These are phyloP conservation scores for Aethes cnicana DNA, from an alignment of 2,888 invertebrate genomes.

Conservation along the genomic window DNA sequence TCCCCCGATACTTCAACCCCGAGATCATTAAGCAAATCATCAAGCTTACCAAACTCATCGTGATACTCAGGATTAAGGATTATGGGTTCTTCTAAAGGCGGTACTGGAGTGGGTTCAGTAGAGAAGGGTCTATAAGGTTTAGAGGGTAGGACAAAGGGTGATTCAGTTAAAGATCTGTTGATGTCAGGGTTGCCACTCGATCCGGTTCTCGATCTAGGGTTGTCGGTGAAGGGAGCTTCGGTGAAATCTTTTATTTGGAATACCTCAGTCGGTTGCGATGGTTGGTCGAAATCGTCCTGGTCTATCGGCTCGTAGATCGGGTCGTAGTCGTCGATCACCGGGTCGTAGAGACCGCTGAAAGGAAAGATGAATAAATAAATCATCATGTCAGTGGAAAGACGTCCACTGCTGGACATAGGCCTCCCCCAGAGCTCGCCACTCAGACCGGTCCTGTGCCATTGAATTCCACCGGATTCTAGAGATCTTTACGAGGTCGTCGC, in stretches of 20 bases:
- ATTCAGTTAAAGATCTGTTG: slow-evolving; percentile 51
- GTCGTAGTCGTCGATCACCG: slow-evolving; percentile 68
- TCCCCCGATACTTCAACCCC: slow-evolving; percentile 36
- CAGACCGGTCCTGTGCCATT: too few species aligned
- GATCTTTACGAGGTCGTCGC: too few species aligned
- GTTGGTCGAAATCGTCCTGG: slow-evolving; percentile 66
- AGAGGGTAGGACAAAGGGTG: slow-evolving; percentile 50
- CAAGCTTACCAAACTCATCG: slow-evolving; percentile 52
- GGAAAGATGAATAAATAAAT: slow-evolving; percentile 32
- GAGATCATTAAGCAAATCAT: slow-evolving; percentile 40
- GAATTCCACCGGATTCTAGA: too few species aligned
- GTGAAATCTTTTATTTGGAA: slow-evolving; percentile 50
- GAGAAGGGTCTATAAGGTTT: slow-evolving; percentile 68
- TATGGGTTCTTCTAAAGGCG: slow-evolving; percentile 65
- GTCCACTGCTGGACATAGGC: too few species aligned
- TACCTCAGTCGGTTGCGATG: slow-evolving; percentile 71
- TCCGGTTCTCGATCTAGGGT: slow-evolving; percentile 9
- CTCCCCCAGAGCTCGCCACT: too few species aligned
- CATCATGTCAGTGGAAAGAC: too few species aligned
- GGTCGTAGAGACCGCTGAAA: slow-evolving; percentile 74
- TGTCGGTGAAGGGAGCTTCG: slow-evolving; percentile 35
- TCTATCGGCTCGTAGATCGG: slow-evolving; percentile 62
- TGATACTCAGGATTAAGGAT: slow-evolving; percentile 62
- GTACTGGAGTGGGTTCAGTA: slow-evolving; percentile 57
- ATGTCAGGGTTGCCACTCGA: slow-evolving; percentile 7